A percentile compares a stretch with the other conserved stretches of the same genome.
phyloP scores from a whole-genome alignment of 2,113 vertebrate genomes.

The Micronycteris hirsuta region DNA sequence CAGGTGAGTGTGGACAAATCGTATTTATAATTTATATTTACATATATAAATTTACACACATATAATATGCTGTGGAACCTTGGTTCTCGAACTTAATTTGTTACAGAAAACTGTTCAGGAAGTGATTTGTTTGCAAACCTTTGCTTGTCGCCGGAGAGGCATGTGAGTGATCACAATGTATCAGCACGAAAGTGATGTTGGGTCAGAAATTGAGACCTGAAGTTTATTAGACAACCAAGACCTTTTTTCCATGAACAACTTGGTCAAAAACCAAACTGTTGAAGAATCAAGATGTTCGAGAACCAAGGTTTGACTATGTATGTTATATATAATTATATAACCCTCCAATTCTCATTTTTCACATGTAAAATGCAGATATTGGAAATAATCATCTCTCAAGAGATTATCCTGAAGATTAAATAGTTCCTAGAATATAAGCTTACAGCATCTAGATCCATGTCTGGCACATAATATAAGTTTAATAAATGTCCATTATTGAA shows the following conservation, averaged over 20 bases:
- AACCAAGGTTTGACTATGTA: not conserved
- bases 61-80: too few relatives aligned
- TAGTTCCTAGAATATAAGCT: not conserved
- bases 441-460: not conserved
- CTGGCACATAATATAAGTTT: not conserved
- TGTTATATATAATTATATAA: not conserved
- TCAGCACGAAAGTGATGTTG: too few relatives aligned
- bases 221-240: too few relatives aligned
- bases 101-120: too few relatives aligned
- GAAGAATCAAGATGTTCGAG: too few relatives aligned
- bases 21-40: not conserved
- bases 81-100: too few relatives aligned
- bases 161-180: too few relatives aligned
- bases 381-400: not conserved
- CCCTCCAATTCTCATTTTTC: not conserved
- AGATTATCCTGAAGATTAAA: not conserved
- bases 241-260: too few relatives aligned
- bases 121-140: too few relatives aligned
- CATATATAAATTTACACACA: not conserved
- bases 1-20: not conserved
- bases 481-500: conserved; percentile 11
- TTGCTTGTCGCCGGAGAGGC: too few relatives aligned
- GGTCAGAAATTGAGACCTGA: too few relatives aligned
- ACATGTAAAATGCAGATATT: not conserved
- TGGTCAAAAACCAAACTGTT: too few relatives aligned